phyloP scores from a whole-genome alignment of 1,140 invertebrate genomes.

The Augochlora pura region DNA sequence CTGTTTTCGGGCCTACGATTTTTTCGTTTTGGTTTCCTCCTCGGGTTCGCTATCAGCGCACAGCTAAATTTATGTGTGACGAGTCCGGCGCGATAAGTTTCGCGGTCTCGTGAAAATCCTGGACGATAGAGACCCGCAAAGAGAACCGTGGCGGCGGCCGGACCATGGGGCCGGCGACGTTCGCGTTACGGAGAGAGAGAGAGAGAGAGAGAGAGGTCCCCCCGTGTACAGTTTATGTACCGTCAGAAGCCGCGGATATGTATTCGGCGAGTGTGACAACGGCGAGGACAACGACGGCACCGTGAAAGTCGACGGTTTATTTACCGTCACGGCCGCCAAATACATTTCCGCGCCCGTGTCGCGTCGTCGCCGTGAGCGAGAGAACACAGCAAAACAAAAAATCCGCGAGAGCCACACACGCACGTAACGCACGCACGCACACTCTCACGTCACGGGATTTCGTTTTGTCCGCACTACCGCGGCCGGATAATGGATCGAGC shows the following conservation, averaged over 20 bases:
- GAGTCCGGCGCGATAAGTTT: constrained; percentile 57
- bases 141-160: no score
- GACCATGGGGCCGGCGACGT: no score
- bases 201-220: no score
- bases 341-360: neutral
- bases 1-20: constrained; percentile 10
- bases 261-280: no score
- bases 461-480: neutral
- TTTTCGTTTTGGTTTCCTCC: constrained; percentile 19
- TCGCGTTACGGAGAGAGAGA: no score
- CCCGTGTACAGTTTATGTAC: no score
- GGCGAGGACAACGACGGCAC: no score
- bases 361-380: neutral
- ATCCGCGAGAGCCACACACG: no score
- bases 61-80: constrained; percentile 66
- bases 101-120: constrained; percentile 46
- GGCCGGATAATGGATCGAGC: no score
- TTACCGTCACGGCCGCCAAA: neutral
- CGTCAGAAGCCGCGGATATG: no score
- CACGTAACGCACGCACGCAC: no score
- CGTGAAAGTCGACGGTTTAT: neutral
- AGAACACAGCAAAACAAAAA: neutral
- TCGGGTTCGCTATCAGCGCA: constrained; percentile 47
- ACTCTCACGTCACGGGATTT: neutral
- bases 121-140: constrained; percentile 45